Evolutionary conservation across 1,140 invertebrate genomes (phyloP).

Genomic region (Andrena cerasifolii): DNA sequence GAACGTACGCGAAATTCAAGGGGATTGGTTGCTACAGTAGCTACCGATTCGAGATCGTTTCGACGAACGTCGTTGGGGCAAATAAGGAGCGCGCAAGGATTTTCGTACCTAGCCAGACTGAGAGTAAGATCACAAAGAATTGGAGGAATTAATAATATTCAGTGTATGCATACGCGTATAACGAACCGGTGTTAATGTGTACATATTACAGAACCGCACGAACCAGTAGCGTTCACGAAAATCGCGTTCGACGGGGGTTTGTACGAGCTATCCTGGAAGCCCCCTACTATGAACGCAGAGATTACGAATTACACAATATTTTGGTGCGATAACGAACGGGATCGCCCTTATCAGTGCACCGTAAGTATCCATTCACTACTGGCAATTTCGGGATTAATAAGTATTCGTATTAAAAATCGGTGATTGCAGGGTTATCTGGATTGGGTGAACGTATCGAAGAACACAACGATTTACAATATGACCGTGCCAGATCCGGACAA

Average conservation of each 20-base stretch:
- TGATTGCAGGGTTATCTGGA: constrained; percentile 83
- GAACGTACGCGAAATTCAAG: constrained; percentile 83
- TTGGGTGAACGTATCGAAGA: constrained; percentile 82
- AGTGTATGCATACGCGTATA: too few relatives aligned
- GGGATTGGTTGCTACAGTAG: constrained; percentile 78
- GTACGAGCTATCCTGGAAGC: constrained; percentile 89
- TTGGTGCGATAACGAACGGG: constrained; percentile 86
- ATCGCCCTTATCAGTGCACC: constrained; percentile 84
- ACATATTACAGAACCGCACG: constrained; percentile 76
- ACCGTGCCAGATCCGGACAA: constrained; percentile 80
- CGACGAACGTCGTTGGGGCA: constrained; percentile 84
- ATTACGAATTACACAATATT: constrained; percentile 88
- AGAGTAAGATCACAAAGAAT: constrained; percentile 79
- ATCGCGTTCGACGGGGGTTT: constrained; percentile 86
- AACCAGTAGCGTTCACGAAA: constrained; percentile 86
- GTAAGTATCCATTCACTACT: constrained; percentile 72
- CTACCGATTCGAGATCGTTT: constrained; percentile 82
- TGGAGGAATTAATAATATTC: neutral
- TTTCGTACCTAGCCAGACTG: constrained; percentile 83
- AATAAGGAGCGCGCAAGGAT: constrained; percentile 84
- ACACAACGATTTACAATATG: constrained; percentile 81
- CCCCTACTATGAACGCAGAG: constrained; percentile 74
- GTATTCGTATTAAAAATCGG: neutral
- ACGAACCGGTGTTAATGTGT: constrained; percentile 24
- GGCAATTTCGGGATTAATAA: constrained; percentile 2